A percentile compares a stretch with the other conserved stretches of the same genome.
These are phyloP conservation scores for Caenorhabditis sp. DNA, from an alignment of 2,888 invertebrate species.

Conservation along the genomic window DNA sequence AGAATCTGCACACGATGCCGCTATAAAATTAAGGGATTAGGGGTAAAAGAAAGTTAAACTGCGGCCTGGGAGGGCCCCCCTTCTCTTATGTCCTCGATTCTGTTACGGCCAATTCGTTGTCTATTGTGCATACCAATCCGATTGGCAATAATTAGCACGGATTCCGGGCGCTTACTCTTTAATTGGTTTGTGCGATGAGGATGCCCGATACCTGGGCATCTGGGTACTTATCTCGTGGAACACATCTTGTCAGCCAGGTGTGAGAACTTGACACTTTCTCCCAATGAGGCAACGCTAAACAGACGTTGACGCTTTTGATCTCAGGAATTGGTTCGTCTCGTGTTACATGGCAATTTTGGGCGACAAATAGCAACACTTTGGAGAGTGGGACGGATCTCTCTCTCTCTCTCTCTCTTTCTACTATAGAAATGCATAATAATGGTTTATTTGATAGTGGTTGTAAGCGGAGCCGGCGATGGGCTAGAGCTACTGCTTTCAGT, in stretches of 20 bases:
- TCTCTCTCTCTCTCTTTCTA: too few relatives aligned
- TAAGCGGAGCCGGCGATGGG: conserved; percentile 16
- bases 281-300: not conserved
- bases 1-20: conserved; percentile 28
- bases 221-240: conserved; percentile 20
- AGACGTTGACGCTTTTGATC: conserved; percentile 20
- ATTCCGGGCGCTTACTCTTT: conserved; percentile 23
- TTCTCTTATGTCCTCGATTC: conserved; percentile 27
- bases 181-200: conserved; percentile 41
- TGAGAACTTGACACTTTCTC: conserved; percentile 31
- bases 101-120: conserved; percentile 54
- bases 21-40: conserved; percentile 55
- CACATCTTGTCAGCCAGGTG: conserved; percentile 33
- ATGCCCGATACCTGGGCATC: conserved; percentile 33
- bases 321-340: conserved; percentile 45
- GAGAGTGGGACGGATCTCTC: conserved; percentile 27
- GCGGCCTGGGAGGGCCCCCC: conserved; percentile 5
- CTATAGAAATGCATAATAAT: conserved; percentile 62
- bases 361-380: conserved; percentile 46
- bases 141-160: conserved; percentile 47
- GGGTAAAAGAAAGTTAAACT: conserved; percentile 41
- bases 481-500: conserved; percentile 13
- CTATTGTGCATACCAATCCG: conserved; percentile 53
- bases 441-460: conserved; percentile 57
- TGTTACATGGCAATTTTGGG: conserved; percentile 49